Base-by-base conservation (phyloP, 2,113 vertebrate species). In the Proterorhinus semilunaris region DNA sequence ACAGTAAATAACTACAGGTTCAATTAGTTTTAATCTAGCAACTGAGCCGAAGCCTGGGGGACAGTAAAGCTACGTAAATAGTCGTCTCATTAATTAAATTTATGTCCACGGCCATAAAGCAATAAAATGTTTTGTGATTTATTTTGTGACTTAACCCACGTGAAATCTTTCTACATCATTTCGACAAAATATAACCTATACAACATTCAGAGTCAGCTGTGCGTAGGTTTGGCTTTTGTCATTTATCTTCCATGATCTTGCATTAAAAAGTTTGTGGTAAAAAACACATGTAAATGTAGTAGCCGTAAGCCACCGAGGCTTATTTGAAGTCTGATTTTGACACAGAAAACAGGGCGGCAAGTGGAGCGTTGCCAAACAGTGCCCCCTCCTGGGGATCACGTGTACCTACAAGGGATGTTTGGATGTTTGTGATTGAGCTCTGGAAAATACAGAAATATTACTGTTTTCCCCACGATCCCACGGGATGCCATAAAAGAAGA, bases 311-410 rank as follows among this genome's bases (percentile, higher is more conserved):
- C 66, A 65, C 27, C 63, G n/a, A 65, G 62, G 27, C 64, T 75
- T 16, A 66, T 67, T 64, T 68, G 59, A 72, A n/a, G 50, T 44
- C 64, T 83, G 78, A 45, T 62, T 69, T 59, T 62, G 36, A 64
- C 50, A 68, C 16, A n/a, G 8, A 12, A 36, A 72, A 51, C 68
- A 54, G 73, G 9, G 7, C 2, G 13, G 9, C 11, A 48, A 55
- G 62, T 13, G 66, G 69, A 69, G 27, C 21, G 68, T 68, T 81
- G 78, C 66, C 72, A 76, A 82, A 83, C 80, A 87, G 58, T 82
- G 89, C 86, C 89, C 70, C 82, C 89, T 86, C 68, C 83, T 89
- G 89, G 87, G 78, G 62, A 65, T 68, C 58, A 51, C 55, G 64
- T 54, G 12, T 47, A 62, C 46, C 69, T 83, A 63, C 87, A 82